phyloP scores from a whole-genome alignment of 2,888 invertebrate genomes.

The Philopedon plagiatum region DNA sequence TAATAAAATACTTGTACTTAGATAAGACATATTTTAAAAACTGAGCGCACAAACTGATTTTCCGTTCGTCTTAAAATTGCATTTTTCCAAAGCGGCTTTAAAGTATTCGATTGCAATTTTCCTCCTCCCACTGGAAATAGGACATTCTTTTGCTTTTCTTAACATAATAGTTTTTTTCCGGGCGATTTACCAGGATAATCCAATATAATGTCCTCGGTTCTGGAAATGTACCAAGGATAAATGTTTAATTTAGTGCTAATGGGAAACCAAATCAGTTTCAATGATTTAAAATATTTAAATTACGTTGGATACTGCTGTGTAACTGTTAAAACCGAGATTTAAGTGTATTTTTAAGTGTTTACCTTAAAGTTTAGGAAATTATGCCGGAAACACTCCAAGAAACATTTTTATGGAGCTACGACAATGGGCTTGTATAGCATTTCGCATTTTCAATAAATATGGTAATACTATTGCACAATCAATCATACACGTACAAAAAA shows the following conservation, averaged over 20 bases:
- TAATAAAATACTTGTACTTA: too few relatives aligned
- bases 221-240: slow-evolving; percentile 50
- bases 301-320: slow-evolving; percentile 7
- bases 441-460: too few relatives aligned
- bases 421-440: too few relatives aligned
- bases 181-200: slow-evolving; percentile 49
- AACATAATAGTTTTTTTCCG: slow-evolving; percentile 50
- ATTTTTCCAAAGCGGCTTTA: slow-evolving; percentile 45
- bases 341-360: neutral
- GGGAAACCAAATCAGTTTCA: slow-evolving; percentile 43
- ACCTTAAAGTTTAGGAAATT: too few relatives aligned
- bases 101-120: slow-evolving; percentile 48
- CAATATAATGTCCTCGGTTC: slow-evolving; percentile 44
- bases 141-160: slow-evolving; percentile 49
- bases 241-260: slow-evolving; percentile 52
- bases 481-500: too few relatives aligned
- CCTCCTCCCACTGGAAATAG: slow-evolving; percentile 33
- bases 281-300: slow-evolving; percentile 46
- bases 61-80: slow-evolving; percentile 33
- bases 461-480: too few relatives aligned
- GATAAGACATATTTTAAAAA: too few relatives aligned
- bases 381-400: too few relatives aligned
- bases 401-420: too few relatives aligned
- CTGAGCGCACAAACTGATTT: slow-evolving; percentile 35
- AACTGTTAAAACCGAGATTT: neutral